Conservation (phyloP, 1,140 invertebrate genomes). For the Colletes gigas region DNA sequence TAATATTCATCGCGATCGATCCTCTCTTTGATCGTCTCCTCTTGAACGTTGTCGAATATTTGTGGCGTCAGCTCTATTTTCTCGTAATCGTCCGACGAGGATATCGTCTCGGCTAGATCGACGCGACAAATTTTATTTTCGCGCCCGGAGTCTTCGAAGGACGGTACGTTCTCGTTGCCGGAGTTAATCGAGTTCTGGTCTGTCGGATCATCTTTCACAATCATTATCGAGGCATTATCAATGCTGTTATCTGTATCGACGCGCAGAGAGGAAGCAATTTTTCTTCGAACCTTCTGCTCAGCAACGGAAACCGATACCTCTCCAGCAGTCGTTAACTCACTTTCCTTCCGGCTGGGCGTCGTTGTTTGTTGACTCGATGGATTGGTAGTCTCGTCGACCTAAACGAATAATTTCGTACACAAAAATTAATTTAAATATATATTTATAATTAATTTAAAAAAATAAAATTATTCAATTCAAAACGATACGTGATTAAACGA, state of each 20-base stretch:
- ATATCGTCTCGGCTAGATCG: background rate
- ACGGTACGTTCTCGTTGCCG: background rate
- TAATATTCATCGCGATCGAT: background rate
- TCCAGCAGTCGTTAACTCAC: too few relatives aligned
- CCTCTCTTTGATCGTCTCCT: background rate
- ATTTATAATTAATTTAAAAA: too few relatives aligned
- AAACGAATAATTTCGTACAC: background rate
- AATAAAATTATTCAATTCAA: too few relatives aligned
- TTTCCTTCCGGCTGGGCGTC: background rate
- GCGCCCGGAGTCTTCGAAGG: background rate
- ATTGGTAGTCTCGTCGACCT: background rate
- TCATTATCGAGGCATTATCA: background rate
- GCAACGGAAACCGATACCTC: background rate
- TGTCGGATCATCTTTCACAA: too few relatives aligned
- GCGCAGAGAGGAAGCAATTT: background rate
- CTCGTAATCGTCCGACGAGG: conserved; percentile 46
- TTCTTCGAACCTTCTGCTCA: background rate
- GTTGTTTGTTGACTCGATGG: background rate
- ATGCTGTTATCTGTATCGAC: background rate
- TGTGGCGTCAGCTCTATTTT: conserved; percentile 18
- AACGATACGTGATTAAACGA: too few relatives aligned
- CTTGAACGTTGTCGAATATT: background rate
- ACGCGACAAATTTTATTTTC: background rate
- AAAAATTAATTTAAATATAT: too few relatives aligned
- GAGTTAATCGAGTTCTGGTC: background rate